Evolutionary conservation across 2,113 vertebrate species (phyloP).

Genomic region (Erinaceus europaeus): DNA sequence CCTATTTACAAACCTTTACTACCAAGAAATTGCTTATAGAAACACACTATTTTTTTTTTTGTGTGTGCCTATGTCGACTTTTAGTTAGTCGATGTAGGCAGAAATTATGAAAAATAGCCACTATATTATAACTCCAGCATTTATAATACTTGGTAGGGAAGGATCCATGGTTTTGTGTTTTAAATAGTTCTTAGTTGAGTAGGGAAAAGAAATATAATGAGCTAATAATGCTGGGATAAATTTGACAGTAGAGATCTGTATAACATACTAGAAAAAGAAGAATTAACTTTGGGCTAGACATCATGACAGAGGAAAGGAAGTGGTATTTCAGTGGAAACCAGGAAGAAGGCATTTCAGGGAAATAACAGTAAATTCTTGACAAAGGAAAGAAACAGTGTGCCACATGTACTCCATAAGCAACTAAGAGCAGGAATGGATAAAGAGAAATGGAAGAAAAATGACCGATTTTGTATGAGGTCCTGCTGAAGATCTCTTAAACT

Average conservation of each 20-base stretch:
- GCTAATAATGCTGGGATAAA: background rate
- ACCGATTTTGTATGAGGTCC: background rate
- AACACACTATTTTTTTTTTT: too few relatives aligned
- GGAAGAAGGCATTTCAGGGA: background rate
- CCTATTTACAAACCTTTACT: too few relatives aligned
- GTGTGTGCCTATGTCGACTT: too few relatives aligned
- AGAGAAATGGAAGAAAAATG: background rate
- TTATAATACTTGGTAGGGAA: background rate
- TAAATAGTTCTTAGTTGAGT: background rate
- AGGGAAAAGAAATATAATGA: slow-evolving; percentile 7
- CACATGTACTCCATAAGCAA: background rate
- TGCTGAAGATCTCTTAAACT: background rate
- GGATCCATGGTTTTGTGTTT: background rate
- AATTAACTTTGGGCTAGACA: slow-evolving; percentile 3
- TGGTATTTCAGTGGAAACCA: background rate
- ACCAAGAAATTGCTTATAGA: too few relatives aligned
- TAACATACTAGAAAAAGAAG: slow-evolving; percentile 22
- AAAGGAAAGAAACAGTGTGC: background rate
- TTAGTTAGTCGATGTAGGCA: too few relatives aligned
- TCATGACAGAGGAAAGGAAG: background rate
- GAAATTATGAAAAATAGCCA: too few relatives aligned
- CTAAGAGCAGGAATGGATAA: background rate
- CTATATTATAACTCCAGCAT: too few relatives aligned
- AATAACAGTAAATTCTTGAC: background rate
- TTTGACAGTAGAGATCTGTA: background rate